Percentiles rank a stretch among this genome's conserved stretches.
These are phyloP conservation scores for Endotricha flammealis DNA, from an alignment of 2,888 invertebrate species.

Conservation along the genomic window DNA sequence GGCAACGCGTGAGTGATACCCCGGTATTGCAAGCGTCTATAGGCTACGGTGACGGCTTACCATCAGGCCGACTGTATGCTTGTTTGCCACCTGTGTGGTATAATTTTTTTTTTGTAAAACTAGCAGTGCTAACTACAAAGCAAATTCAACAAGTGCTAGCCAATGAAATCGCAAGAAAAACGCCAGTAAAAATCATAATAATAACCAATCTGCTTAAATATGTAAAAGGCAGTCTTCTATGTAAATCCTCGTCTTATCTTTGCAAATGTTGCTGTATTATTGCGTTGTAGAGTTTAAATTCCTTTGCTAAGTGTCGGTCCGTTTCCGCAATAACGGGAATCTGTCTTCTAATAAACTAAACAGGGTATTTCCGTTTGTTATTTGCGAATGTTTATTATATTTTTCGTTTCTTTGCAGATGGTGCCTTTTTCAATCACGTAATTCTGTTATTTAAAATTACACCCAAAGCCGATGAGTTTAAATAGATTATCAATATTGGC, in stretches of 20 bases:
- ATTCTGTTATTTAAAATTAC: constrained; percentile 10
- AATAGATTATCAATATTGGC: no score
- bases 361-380: constrained; percentile 21
- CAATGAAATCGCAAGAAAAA: constrained; percentile 6
- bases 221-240: constrained; percentile 2
- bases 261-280: neutral
- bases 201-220: constrained; percentile 10
- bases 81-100: no score
- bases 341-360: constrained; percentile 20
- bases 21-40: no score
- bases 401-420: constrained; percentile 25
- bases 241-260: neutral
- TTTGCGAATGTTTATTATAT: constrained; percentile 27
- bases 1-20: no score
- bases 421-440: constrained; percentile 14
- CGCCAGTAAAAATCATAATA: constrained; percentile 8
- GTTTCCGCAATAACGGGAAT: constrained; percentile 8
- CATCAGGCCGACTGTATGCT: no score
- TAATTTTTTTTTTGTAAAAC: no score
- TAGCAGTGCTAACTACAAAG: neutral
- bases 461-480: neutral
- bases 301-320: neutral
- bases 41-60: no score
- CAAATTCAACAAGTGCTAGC: constrained; percentile 9
- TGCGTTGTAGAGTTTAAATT: neutral